These are phyloP conservation scores for Tokudaia muenninki DNA, from an alignment of 2,797 vertebrate species.

Conservation along the genomic window DNA sequence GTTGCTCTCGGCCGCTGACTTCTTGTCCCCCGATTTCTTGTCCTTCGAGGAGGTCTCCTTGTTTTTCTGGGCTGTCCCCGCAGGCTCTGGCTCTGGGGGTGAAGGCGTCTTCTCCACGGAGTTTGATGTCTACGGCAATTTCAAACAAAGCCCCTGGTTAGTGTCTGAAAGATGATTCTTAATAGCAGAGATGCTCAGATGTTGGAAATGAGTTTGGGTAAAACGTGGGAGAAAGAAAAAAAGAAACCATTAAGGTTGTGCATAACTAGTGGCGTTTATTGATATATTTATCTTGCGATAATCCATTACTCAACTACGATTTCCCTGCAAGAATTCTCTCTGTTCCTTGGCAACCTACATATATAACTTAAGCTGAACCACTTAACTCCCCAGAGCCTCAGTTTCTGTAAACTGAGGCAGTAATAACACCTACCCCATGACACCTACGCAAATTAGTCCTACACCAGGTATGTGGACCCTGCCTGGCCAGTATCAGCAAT, in stretches of 20 bases:
- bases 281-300: neutral
- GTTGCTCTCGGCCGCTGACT: constrained; percentile 44
- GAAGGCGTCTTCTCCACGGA: constrained; percentile 84
- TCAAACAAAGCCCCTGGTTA: constrained; percentile 75
- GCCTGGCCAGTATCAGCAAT: neutral
- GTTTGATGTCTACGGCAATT: constrained; percentile 85
- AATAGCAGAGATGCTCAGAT: neutral
- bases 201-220: neutral
- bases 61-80: constrained; percentile 76
- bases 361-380: neutral
- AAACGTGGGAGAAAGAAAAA: neutral
- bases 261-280: neutral
- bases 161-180: neutral
- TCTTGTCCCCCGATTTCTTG: constrained; percentile 79
- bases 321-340: neutral
- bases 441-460: neutral
- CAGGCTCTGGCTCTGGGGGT: constrained; percentile 80
- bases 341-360: neutral
- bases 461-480: neutral
- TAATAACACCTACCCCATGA: neutral
- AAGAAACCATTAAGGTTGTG: neutral
- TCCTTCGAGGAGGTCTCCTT: constrained; percentile 86
- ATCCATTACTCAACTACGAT: neutral
- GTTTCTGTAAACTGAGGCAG: neutral
- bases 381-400: neutral